These are phyloP conservation scores for Drosophila neoperkinsi DNA, from an alignment of 2,888 invertebrate genomes.

Conservation along the genomic window DNA sequence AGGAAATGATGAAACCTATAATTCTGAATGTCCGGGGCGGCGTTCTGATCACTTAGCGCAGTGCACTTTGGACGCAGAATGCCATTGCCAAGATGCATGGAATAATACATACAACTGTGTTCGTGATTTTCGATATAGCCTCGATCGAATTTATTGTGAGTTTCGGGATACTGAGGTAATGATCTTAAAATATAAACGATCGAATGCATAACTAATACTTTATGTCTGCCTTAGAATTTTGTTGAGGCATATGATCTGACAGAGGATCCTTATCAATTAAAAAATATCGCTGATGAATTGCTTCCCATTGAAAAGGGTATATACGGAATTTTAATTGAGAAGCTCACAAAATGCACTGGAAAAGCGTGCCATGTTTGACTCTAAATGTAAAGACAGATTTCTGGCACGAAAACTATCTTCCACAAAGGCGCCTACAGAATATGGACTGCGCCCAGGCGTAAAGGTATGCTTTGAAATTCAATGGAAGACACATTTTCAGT, in stretches of 20 bases:
- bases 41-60: constrained; percentile 86
- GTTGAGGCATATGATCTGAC: constrained; percentile 91
- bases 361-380: constrained; percentile 61
- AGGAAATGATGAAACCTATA: constrained; percentile 86
- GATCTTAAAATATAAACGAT: background rate
- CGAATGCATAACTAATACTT: background rate
- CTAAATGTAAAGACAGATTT: background rate
- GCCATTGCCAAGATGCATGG: constrained; percentile 93
- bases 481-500: background rate
- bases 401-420: background rate
- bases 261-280: constrained; percentile 90
- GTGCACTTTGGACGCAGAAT: constrained; percentile 88
- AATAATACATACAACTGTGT: constrained; percentile 94
- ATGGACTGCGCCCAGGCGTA: no score
- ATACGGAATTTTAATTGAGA: constrained; percentile 84
- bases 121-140: constrained; percentile 87
- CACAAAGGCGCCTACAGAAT: background rate
- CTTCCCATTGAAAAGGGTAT: constrained; percentile 86
- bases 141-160: constrained; percentile 85
- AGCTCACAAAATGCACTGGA: constrained; percentile 82
- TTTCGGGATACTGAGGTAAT: constrained; percentile 85
- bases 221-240: constrained; percentile 87
- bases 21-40: constrained; percentile 88
- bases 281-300: constrained; percentile 87
- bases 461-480: background rate